These are phyloP conservation scores for Rhabdomys dilectus DNA, from an alignment of 2,113 vertebrate species.

Conservation along the genomic window DNA sequence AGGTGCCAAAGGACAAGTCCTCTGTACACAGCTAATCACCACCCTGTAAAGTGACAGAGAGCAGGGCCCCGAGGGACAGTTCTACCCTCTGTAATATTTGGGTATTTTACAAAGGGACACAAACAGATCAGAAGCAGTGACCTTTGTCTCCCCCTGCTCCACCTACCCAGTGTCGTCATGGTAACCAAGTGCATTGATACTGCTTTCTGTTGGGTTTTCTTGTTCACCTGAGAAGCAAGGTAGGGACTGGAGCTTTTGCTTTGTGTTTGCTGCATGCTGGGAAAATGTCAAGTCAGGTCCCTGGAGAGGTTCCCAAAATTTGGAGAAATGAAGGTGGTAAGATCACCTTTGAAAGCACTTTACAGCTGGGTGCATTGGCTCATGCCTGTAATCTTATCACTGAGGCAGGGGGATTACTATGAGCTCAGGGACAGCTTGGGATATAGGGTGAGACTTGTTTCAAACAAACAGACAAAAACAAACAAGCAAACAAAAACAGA, in stretches of 20 bases:
- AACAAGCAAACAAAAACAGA: background rate
- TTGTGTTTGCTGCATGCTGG: background rate
- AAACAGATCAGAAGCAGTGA: constrained; percentile 80
- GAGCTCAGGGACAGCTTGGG: no score
- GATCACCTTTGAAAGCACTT: no score
- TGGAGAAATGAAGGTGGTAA: no score
- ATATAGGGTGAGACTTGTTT: background rate
- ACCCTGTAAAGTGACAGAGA: constrained; percentile 61
- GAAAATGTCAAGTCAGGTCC: background rate
- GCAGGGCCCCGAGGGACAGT: constrained; percentile 51
- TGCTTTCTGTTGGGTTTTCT: background rate
- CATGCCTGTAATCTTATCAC: no score
- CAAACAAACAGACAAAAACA: background rate
- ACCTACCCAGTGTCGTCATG: background rate
- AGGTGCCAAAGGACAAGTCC: constrained; percentile 44
- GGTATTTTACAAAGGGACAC: constrained; percentile 74
- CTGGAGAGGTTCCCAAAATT: no score
- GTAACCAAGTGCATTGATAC: background rate
- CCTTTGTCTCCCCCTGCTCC: constrained; percentile 53
- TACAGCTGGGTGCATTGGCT: no score
- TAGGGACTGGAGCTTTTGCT: background rate
- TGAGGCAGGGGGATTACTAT: no score
- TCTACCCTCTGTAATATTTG: constrained; percentile 4
- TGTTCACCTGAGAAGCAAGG: background rate
- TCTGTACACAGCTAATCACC: constrained; percentile 71